Percentiles rank a stretch among this genome's conserved stretches.
Conservation (phyloP, 2,888 invertebrate species). For the Amiota communis region DNA sequence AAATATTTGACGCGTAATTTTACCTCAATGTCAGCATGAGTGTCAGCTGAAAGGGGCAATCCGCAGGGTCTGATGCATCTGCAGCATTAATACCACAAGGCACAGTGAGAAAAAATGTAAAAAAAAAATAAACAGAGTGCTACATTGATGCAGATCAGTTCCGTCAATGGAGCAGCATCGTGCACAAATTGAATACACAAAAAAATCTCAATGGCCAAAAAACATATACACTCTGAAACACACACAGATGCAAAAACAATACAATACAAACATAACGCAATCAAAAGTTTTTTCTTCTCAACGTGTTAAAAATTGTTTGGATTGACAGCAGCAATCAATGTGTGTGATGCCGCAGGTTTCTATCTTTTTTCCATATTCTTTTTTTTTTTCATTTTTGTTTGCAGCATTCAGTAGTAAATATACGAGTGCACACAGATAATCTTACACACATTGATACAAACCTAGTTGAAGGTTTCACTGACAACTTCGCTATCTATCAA, state of each 20-base stretch:
- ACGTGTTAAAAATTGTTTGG: neutral
- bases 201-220: constrained; percentile 5
- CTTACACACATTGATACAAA: too few species aligned
- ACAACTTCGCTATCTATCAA: too few species aligned
- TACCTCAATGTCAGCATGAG: constrained; percentile 16
- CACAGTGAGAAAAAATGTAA: neutral
- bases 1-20: constrained; percentile 17
- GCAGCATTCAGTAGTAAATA: neutral
- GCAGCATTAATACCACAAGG: neutral
- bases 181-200: neutral
- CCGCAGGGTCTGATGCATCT: neutral
- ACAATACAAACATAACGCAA: neutral
- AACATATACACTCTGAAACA: neutral
- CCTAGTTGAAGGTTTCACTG: too few species aligned
- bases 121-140: neutral
- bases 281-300: constrained; percentile 4
- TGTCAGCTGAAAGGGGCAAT: neutral
- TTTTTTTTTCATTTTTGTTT: constrained; percentile 1
- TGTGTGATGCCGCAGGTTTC: neutral
- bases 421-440: too few species aligned
- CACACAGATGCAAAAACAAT: neutral
- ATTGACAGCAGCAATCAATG: constrained; percentile 1
- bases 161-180: neutral
- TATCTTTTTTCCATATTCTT: neutral
- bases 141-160: constrained; percentile 17